Evolutionary conservation across 1,140 invertebrate genomes (phyloP), one percentile per base, ranked within the genome.

Genomic region (Neodiprion lecontei): DNA sequence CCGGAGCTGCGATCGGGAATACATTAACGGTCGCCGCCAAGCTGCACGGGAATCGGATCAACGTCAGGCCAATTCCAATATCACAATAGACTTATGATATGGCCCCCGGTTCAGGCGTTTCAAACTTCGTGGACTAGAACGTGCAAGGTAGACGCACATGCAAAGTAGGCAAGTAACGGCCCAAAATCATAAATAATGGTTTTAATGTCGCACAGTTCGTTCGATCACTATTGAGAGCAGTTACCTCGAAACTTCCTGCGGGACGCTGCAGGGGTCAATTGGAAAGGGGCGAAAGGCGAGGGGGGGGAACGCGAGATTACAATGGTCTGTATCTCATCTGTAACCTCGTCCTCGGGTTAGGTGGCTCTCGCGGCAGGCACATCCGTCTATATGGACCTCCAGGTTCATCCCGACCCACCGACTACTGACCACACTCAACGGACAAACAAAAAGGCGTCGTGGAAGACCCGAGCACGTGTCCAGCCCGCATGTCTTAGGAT

Each of bases 401-500:
- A 21, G 67, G 67, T 69, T 7, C 21, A 69, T 69, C 67, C 67
- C 17, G 40, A 69, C 67, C 67, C 21, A 69, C 67, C 67, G 67
- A 47, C 23, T 75, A 80, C 76, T 79, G 82, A 82, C 78, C 82
- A 80, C 74, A 75, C 77, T 78, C 80, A 78, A 81, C 69, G 40
- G 68, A 68, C 48, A 69, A 72, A 66, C 70, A 14, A 74, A 74
- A 69, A 75, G 69, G 69, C 73, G 73, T 69, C 77, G 72, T 73
- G 68, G 73, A 77, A 72, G 73, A 75, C 12, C 48, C 48, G 21
- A 70, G 75, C 73, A 77, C 79, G 76, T 79, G 77, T 79, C 61
- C 65, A 71, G 69, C 75, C 48, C 72, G 79, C 77, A 77, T 76
- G 79, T 84, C 79, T 79, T 72, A 75, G 80, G 79, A 83, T 84